These are phyloP conservation scores for Oreortyx pictus DNA, from an alignment of 2,797 vertebrate species.

Conservation along the genomic window DNA sequence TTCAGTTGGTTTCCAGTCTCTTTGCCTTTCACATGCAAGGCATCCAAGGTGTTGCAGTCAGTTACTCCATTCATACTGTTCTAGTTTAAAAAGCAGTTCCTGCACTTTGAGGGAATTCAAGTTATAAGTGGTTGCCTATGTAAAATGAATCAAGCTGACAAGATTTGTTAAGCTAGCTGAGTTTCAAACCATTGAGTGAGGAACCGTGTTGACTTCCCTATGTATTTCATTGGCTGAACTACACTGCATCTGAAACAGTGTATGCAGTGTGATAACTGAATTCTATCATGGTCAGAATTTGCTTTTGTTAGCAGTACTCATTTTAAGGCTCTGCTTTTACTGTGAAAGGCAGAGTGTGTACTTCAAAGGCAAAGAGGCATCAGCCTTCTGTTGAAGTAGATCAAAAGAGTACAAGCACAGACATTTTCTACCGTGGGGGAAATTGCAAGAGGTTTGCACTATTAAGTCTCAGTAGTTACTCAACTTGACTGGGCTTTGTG, in stretches of 20 bases:
- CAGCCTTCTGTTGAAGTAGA: not conserved
- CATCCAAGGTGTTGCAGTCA: not conserved
- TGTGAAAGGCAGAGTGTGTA: not conserved
- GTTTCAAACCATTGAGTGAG: not conserved
- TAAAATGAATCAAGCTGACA: not conserved
- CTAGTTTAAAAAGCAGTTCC: not conserved
- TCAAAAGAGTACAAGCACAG: not conserved
- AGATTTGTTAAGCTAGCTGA: not conserved
- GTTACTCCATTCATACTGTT: not conserved
- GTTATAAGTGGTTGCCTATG: not conserved
- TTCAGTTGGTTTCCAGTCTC: not conserved
- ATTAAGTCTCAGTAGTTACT: not conserved
- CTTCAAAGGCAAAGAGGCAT: not conserved
- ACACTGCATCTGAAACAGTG: not conserved
- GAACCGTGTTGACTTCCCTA: rapidly evolving
- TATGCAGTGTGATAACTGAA: not conserved
- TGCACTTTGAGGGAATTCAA: not conserved
- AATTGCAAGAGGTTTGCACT: not conserved
- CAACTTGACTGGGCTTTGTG: not conserved
- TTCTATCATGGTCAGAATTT: not conserved
- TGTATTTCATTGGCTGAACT: not conserved
- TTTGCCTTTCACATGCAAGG: not conserved
- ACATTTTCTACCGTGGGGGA: not conserved
- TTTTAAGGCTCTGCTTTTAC: not conserved
- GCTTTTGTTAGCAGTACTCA: not conserved